Conservation (phyloP, 2,797 vertebrate genomes). For the Rachycentron canadum region DNA sequence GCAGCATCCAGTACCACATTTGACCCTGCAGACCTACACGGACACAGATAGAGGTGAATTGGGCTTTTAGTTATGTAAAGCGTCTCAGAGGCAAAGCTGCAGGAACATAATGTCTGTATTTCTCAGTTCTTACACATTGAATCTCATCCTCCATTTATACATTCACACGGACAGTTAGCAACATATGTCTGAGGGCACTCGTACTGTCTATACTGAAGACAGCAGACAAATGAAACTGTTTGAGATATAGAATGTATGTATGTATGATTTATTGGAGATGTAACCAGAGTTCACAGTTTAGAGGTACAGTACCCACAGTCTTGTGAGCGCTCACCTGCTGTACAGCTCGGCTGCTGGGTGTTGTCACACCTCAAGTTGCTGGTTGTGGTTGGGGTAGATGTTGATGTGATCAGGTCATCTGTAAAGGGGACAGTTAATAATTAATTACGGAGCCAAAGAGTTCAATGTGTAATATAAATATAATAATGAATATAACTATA, state of each 20-base stretch:
- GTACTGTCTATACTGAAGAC: too few relatives aligned
- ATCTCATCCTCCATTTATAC: too few relatives aligned
- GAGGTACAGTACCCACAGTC: too few relatives aligned
- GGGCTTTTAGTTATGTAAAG: neutral
- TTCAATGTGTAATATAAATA: too few relatives aligned
- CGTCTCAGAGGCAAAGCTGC: neutral
- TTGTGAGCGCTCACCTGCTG: conserved; percentile 17
- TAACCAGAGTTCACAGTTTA: too few relatives aligned
- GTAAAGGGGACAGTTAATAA: rapidly evolving
- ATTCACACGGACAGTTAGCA: too few relatives aligned
- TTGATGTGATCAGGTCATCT: neutral
- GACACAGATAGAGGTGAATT: conserved; percentile 13
- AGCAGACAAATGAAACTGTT: neutral
- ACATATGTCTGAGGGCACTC: too few relatives aligned
- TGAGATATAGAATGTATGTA: neutral
- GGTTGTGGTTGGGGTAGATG: neutral
- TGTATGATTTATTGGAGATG: neutral
- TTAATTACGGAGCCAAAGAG: neutral
- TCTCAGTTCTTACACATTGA: too few relatives aligned
- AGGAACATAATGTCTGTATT: neutral
- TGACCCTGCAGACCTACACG: conserved; percentile 52
- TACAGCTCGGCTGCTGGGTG: neutral
- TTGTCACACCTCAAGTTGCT: neutral
- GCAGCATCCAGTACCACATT: conserved; percentile 62
- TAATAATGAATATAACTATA: too few relatives aligned